Conservation (phyloP, 2,888 invertebrate genomes). For the Ophion obscuratus region DNA sequence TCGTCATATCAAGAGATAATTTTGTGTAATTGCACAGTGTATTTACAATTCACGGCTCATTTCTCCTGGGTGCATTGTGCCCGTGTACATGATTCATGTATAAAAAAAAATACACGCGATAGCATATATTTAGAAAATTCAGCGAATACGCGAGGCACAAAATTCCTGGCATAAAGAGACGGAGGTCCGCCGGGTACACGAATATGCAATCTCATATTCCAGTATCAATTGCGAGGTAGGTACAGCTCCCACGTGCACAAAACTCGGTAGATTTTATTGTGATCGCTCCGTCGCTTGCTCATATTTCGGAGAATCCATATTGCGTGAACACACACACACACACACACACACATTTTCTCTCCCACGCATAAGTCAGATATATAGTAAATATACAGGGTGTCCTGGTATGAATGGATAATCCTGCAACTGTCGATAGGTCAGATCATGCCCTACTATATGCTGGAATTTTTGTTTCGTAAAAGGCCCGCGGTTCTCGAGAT, state of each 20-base stretch:
- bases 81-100: neutral
- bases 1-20: too few species aligned
- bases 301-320: constrained; percentile 34
- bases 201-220: constrained; percentile 61
- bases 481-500: too few species aligned
- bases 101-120: neutral
- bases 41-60: neutral
- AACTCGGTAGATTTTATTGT: constrained; percentile 29
- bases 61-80: neutral
- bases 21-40: too few species aligned
- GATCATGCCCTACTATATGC: too few species aligned
- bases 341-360: neutral
- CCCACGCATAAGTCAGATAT: neutral
- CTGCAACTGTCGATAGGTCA: too few species aligned
- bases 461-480: too few species aligned
- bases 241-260: constrained; percentile 20
- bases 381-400: too few species aligned
- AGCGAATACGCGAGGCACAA: constrained; percentile 21
- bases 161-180: constrained; percentile 24
- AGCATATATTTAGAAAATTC: constrained; percentile 37
- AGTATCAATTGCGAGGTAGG: constrained; percentile 56
- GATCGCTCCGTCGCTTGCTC: constrained; percentile 18
- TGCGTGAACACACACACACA: neutral
- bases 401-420: too few species aligned
- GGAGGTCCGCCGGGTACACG: constrained; percentile 27